Evolutionary conservation across 2,888 invertebrate genomes (phyloP).

Genomic region (Pterostichus madidus): DNA sequence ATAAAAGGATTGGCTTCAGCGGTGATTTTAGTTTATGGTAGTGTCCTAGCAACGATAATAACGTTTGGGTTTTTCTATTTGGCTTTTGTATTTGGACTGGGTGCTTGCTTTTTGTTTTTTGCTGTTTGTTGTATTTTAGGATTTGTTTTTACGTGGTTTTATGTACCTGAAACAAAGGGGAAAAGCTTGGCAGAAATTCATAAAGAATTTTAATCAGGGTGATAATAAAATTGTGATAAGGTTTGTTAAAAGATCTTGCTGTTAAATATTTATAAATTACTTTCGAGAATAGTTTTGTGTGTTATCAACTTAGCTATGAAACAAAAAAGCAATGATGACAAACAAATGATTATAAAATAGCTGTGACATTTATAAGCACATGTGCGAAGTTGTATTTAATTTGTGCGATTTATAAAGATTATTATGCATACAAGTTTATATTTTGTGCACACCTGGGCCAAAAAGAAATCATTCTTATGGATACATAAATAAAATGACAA

Average conservation of each 20-base stretch:
- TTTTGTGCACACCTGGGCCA: no score
- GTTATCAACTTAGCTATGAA: no score
- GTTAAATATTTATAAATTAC: no score
- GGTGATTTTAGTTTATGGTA: constrained; percentile 80
- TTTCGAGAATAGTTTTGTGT: background rate
- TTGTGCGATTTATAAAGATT: no score
- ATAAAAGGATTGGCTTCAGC: constrained; percentile 82
- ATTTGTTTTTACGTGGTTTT: constrained; percentile 79
- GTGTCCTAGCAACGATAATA: constrained; percentile 76
- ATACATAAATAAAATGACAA: no score
- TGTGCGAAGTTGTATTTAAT: no score
- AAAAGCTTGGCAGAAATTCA: constrained; percentile 76
- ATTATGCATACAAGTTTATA: no score
- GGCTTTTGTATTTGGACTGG: constrained; percentile 81
- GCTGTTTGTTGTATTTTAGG: constrained; percentile 80
- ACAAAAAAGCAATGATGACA: no score
- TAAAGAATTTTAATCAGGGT: background rate
- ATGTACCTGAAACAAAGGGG: constrained; percentile 83
- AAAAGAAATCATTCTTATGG: no score
- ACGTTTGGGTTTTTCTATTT: constrained; percentile 74
- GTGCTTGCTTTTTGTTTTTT: constrained; percentile 81
- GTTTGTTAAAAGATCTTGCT: no score
- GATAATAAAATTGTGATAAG: background rate
- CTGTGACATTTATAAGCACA: no score
- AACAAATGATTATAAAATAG: no score